These are phyloP conservation scores for Sitta carolinensis DNA, from an alignment of 2,797 vertebrate genomes.

Conservation along the genomic window DNA sequence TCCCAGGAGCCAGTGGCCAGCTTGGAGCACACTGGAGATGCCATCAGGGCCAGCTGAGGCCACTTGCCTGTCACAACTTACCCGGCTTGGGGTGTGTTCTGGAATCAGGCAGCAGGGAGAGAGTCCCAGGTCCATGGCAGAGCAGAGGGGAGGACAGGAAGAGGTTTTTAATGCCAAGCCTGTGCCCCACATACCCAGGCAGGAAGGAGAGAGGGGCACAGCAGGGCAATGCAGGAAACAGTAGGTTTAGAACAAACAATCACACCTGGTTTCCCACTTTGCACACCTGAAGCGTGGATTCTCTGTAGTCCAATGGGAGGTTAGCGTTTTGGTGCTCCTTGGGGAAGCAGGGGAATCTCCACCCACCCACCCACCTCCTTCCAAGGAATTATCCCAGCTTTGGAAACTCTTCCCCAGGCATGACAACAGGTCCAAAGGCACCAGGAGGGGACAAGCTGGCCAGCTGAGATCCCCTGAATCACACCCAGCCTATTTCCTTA, in stretches of 20 bases:
- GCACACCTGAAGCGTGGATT: neutral
- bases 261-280: neutral
- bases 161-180: neutral
- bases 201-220: neutral
- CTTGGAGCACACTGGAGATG: neutral
- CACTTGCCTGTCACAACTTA: neutral
- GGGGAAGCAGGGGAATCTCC: neutral
- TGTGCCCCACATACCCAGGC: neutral
- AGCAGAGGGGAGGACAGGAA: neutral
- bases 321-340: neutral
- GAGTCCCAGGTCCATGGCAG: accelerated
- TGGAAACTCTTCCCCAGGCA: neutral
- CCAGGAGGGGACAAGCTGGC: neutral
- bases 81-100: conserved; percentile 18
- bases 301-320: neutral
- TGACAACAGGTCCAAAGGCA: neutral
- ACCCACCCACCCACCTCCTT: neutral
- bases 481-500: neutral
- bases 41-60: neutral
- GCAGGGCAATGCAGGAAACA: neutral
- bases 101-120: neutral
- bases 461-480: neutral
- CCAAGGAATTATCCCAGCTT: neutral
- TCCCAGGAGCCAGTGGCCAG: neutral
- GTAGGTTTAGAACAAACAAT: neutral